Conservation (phyloP, 2,888 invertebrate genomes). For the Andrena marginata region DNA sequence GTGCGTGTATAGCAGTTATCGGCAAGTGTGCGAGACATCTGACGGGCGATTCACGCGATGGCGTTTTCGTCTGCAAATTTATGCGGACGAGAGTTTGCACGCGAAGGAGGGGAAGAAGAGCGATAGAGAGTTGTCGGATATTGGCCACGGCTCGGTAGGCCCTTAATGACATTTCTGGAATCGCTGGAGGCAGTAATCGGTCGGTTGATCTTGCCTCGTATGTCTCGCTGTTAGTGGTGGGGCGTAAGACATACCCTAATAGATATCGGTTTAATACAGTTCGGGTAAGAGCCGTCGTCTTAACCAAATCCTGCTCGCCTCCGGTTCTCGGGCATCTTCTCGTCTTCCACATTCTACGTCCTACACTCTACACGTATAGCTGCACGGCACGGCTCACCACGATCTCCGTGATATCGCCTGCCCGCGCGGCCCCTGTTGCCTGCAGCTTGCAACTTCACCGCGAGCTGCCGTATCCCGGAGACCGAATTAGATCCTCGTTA, state of each 20-base stretch:
- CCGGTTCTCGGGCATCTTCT: background rate
- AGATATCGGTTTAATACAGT: conserved; percentile 69
- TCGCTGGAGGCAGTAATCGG: conserved; percentile 73
- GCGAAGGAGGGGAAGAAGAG: background rate
- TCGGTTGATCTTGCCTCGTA: conserved; percentile 46
- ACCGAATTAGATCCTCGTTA: conserved; percentile 78
- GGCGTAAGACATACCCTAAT: conserved; percentile 63
- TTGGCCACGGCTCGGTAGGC: conserved; percentile 74
- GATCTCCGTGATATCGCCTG: background rate
- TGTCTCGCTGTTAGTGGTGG: background rate
- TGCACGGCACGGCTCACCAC: too few species aligned
- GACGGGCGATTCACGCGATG: background rate
- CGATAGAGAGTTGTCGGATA: conserved; percentile 60
- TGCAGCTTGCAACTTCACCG: conserved; percentile 14
- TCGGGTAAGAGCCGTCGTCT: conserved; percentile 12
- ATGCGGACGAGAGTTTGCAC: background rate
- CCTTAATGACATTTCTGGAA: conserved; percentile 77
- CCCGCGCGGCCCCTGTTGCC: conserved; percentile 3
- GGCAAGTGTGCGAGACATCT: background rate
- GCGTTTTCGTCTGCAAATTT: background rate
- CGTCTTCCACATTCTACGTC: background rate
- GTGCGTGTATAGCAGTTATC: background rate
- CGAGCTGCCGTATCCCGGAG: conserved; percentile 46
- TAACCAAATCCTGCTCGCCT: conserved; percentile 20
- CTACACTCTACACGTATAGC: background rate